Evolutionary conservation across 2,888 invertebrate species (phyloP), one percentile per base, ranked within the genome.

Genomic region (Lasioglossum pauxillum): DNA sequence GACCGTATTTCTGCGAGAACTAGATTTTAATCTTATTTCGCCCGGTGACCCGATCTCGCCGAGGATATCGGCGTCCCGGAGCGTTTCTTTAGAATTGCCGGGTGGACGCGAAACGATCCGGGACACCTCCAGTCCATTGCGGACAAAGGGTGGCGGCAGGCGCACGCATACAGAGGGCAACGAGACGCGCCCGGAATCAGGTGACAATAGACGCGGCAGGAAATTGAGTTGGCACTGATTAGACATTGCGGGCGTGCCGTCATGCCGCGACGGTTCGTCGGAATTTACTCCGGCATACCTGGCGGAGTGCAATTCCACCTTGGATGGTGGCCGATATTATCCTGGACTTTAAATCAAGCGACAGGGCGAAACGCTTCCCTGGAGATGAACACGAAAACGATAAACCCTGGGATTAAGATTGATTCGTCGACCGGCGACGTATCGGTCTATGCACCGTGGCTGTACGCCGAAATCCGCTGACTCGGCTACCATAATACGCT

Each of bases 201-300:
- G 87, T 90, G 93, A 93, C 93, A 93, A 93, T 93, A 91, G 91
- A 91, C 89, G 91, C 90, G 86, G 79, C 86, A 80, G 88, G 92
- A 94, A 94, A 94, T 94, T 94, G 94, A 94, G 93, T 93, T 93
- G 94, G 94, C 94, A 94, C 94, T 94, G 94, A 94, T 94, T 94
- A 94, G 94, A 94, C 94, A 94, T 94, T 93, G 94, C 94, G 90
- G 89, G 92, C 94, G 90, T 94, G 92, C 94, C 94, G 92, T 92
- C 92, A 90, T 93, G 93, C 93, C 93, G 90, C 89, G 92, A 92
- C 91, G 92, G 89, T 92, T 92, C 92, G 91, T 92, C 89, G 94
- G 94, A 94, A 94, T 94, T 92, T 90, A 90, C 93, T 88, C 85
- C 72, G 82, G 91, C 91, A 93, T 94, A 91, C 92, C 89, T 87